Conservation (phyloP, 2,797 vertebrate species). For the Arctocebus calabarensis region DNA sequence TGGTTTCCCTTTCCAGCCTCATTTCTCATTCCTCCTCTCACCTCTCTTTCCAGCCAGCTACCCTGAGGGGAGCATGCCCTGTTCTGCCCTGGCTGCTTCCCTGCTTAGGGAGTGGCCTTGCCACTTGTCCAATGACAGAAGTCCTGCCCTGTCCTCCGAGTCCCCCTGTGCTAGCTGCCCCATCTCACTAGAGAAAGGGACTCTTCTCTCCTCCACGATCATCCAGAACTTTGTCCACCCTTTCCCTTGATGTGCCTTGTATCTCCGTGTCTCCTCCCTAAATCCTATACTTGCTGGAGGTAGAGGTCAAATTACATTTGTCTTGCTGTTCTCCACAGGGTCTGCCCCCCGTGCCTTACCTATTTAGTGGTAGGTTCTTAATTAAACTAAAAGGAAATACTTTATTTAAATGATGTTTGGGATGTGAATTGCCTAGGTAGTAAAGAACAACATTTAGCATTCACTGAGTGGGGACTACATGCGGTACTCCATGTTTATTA, state of each 20-base stretch:
- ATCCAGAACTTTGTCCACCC: neutral
- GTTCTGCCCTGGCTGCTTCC: neutral
- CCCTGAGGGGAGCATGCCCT: neutral
- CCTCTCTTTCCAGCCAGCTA: neutral
- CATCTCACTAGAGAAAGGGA: neutral
- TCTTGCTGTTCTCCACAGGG: neutral
- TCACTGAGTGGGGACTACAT: too few species aligned
- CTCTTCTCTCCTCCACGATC: neutral
- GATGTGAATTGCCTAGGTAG: neutral
- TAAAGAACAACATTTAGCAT: neutral
- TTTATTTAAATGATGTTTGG: neutral
- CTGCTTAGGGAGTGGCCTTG: neutral
- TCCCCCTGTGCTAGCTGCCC: neutral
- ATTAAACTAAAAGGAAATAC: neutral
- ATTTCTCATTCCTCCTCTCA: neutral
- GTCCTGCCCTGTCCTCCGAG: neutral
- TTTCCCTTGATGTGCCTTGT: neutral
- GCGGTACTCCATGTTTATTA: neutral
- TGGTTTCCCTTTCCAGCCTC: neutral
- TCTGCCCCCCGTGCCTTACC: neutral
- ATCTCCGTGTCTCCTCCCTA: neutral
- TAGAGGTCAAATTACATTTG: neutral
- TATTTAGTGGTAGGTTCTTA: neutral
- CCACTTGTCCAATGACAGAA: neutral
- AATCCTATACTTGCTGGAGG: neutral